Base-by-base conservation (phyloP, 2,797 vertebrate species). In the Ambastaia sidthimunki region DNA sequence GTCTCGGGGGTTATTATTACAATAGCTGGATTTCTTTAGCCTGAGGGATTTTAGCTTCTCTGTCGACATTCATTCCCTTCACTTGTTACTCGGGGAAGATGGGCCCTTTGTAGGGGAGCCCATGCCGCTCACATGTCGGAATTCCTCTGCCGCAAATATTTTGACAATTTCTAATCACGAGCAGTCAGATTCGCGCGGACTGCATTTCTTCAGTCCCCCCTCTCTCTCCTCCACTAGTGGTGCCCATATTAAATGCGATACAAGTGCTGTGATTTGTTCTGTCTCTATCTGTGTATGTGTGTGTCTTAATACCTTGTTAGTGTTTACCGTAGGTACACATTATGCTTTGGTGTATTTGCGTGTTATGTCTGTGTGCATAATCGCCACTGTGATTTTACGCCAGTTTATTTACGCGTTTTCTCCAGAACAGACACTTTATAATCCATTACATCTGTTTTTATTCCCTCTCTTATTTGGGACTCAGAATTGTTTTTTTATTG, bases 1-100 rank as follows among this genome's bases (percentile, higher is more conserved):
- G 95, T 95, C 94, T 95, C 93, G 85, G 90, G 94, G 93, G 94
- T 93, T 95, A 94, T 92, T 92, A 95, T 93, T 94, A 94, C 92
- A 94, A 93, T 91, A 92, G 94, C 89, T 87, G 94, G 93, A 94
- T 95, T 95, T 93, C 94, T 92, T 85, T 93, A 81, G 94, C 94
- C 92, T 92, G 88, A 89, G 92, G 92, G 95, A 94, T 93, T 94
- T 93, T 92, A 87, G 87, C 87, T 92, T 90, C 89, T 93, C 92
- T 94, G 93, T 94, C 93, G 92, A 90, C 91, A 89, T 90, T 92
- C 92, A 88, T 93, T 93, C 92, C 91, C 90, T 92, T 87, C 89
- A 94, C 93, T 94, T 95, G 92, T 93, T 93, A 88, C 92, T 87
- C 89, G 89, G 92, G 92, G 94, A 94, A 94, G 94, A 94, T 94